Conservation (phyloP, 2,113 vertebrate species). For the Bucco capensis region DNA sequence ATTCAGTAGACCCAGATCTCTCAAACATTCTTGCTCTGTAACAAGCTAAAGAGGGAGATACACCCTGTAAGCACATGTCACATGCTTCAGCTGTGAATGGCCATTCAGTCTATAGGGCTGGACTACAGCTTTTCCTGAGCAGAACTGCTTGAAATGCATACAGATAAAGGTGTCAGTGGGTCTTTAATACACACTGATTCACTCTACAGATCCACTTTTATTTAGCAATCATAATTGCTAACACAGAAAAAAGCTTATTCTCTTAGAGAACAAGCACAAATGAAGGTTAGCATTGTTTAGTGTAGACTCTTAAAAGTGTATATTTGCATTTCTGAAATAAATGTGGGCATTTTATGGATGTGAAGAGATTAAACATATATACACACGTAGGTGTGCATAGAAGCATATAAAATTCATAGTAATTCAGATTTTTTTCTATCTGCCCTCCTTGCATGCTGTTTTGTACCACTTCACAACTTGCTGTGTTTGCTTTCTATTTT, state of each 20-base stretch:
- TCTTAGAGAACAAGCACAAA: not conserved
- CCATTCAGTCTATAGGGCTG: not conserved
- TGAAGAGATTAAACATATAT: not conserved
- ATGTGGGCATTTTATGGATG: not conserved
- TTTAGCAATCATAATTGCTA: not conserved
- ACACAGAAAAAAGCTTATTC: not conserved
- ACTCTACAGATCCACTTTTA: not conserved
- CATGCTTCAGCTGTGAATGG: fast-evolving
- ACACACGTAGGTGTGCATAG: not conserved
- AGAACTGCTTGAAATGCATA: not conserved
- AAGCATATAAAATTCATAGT: not conserved
- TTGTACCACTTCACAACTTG: not conserved
- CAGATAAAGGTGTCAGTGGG: not conserved
- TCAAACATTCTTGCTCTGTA: not conserved
- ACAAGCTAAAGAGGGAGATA: not conserved
- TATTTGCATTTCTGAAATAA: not conserved
- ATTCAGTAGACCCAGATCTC: not conserved
- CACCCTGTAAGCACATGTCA: not conserved
- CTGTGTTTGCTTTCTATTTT: not conserved
- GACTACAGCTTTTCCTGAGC: not conserved
- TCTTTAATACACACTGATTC: not conserved
- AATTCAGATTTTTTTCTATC: not conserved
- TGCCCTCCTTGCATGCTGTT: not conserved
- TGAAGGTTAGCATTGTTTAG: not conserved
- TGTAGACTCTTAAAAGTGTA: not conserved